A percentile compares a stretch with the other conserved stretches of the same genome.
These are phyloP conservation scores for Syrmaticus mikado DNA, from an alignment of 2,113 vertebrate genomes.

Conservation along the genomic window DNA sequence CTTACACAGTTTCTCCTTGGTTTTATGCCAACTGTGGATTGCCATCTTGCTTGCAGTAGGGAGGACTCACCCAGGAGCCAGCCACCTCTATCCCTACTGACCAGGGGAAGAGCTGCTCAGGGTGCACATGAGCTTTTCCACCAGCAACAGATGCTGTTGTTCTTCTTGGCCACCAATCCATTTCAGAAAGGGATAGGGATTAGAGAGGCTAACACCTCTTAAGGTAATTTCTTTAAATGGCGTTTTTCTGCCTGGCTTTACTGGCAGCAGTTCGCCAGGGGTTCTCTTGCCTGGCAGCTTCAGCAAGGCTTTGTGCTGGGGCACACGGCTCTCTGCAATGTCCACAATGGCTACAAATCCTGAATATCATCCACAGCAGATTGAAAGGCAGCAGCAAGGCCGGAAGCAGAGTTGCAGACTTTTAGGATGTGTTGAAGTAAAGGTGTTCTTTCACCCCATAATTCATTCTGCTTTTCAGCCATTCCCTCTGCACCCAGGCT, in stretches of 20 bases:
- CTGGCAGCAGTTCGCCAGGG: rapidly evolving
- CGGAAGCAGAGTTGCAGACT: neutral
- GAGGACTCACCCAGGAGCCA: rapidly evolving
- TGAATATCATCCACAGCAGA: neutral
- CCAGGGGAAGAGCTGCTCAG: neutral
- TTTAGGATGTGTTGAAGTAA: neutral
- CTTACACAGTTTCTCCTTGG: neutral
- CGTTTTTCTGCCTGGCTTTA: neutral
- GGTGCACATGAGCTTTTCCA: neutral
- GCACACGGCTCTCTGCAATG: rapidly evolving
- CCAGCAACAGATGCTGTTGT: slow-evolving; percentile 46
- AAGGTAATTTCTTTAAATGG: slow-evolving; percentile 33
- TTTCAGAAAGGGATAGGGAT: slow-evolving; percentile 15
- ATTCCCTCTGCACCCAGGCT: rapidly evolving
- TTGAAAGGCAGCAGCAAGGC: neutral
- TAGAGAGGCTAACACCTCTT: neutral
- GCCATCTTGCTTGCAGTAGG: neutral
- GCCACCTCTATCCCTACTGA: neutral
- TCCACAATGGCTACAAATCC: neutral
- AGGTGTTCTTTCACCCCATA: neutral
- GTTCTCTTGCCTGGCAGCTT: neutral
- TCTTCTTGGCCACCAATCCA: neutral
- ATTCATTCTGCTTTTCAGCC: too few species aligned
- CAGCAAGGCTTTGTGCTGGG: rapidly evolving
- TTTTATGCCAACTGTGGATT: rapidly evolving